Base-by-base conservation (phyloP, 2,888 invertebrate species). In the Lithophane leautieri region DNA sequence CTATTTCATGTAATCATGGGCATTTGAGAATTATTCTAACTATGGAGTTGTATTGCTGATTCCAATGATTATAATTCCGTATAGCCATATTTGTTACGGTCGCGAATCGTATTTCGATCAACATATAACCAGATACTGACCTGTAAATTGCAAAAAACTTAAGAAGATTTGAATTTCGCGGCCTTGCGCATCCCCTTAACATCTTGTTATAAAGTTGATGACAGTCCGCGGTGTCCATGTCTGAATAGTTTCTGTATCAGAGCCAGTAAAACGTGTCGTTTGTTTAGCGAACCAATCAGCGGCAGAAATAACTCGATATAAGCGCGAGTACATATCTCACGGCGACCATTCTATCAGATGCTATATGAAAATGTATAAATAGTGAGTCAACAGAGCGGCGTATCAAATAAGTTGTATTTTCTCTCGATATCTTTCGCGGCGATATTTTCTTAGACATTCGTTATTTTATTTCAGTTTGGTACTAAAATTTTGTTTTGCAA, bases 311-410 rank as follows among this genome's bases (percentile, higher is more conserved):
- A 76, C 80, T 78, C 71, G 77, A 83, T 78, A 81, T 70, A 79
- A 78, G 42, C 80, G 75, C 75, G 67, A 66, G 76, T 75, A 70
- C 75, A 81, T 82, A 82, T 73, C 79, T 81, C 85, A 79, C 77
- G 81, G 84, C 83, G 79, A 82, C 82, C 83, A 87, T 86, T 87
- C 87, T 80, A 90, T 87, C 89, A 85, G 82, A 75, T 76, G 65
- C 58, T 83, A 81, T 84, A 89, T 85, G 82, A 89, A 84, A 88
- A 88, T 85, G 83, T 88, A 89, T 89, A 89, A 89, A 90, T 89
- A 88, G 86, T 86, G 87, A 86, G 85, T 88, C 85, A 87, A 86
- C 83, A 83, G 73, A 82, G 68, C 80, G 81, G 69, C 40, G 76
- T 76, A 83, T 84, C 80, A 81, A 81, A 74, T 82, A 84, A 79